Evolutionary conservation across 1,140 invertebrate genomes (phyloP), one percentile per base, ranked within the genome.

Genomic region (Heliconius melpomene): DNA sequence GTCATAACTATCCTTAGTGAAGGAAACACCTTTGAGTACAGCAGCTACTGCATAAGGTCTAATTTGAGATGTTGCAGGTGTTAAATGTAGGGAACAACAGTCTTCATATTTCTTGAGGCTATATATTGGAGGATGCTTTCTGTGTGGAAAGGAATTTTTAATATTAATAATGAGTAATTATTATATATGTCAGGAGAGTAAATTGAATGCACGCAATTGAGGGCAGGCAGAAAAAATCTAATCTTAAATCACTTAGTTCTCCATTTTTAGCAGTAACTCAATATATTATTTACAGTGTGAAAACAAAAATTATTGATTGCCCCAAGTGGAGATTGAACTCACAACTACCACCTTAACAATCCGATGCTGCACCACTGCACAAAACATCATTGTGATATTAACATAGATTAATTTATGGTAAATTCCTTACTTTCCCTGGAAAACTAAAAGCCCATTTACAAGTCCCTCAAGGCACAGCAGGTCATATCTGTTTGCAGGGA

Each of bases 401-500:
- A 16, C 3, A 46, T 46, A 13, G 13, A 46, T 46, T 46, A 23
- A 23, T 23, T 52, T 18, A 57, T 57, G 54, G 7, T 66, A 66
- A 29, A 29, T 40, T 57, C 3, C 96, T 95, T 95, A 98, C 98
- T 98, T 98, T 90, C 97, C 97, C 89, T 97, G 96, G 91, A 99
- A 99, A 66, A 99, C 96, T 40, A 97, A 93, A 32, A 99, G 94
- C 9, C 98, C 98, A 84, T 96, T 96, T 11, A 96, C 96, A 3
- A 99, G 94, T 18, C 99, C 99, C 95, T 99, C 99, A 5, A 99
- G 91, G 89, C 99, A 99, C 1, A 99, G 94, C 72, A 99, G 95
- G 94, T 99, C 99, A 95, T 99, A 99, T 89, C 99, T 96, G 94
- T 99, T 99, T 3, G 99, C 99, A 29, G 99, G 99, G 88, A 99